phyloP scores from a whole-genome alignment of 2,113 vertebrate species.

The Aegithalos caudatus region DNA sequence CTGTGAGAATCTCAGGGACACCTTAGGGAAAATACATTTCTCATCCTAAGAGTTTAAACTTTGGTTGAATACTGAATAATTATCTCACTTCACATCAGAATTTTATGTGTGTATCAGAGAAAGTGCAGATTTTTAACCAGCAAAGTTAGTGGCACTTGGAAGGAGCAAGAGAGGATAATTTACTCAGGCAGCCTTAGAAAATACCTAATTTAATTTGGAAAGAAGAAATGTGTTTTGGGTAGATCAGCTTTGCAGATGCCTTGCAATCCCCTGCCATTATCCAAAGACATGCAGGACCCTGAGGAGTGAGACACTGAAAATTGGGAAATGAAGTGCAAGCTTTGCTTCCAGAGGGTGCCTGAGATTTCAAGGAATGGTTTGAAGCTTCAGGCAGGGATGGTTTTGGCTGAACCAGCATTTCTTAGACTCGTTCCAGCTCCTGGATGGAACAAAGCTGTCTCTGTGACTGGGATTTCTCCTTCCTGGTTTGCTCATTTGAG shows the following conservation, averaged over 20 bases:
- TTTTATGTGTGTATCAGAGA: not conserved
- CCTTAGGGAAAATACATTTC: not conserved
- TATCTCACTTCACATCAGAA: not conserved
- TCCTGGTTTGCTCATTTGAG: not conserved
- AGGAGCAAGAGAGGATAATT: not conserved
- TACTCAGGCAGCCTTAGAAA: not conserved
- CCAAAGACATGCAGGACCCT: fast-evolving
- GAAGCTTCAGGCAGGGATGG: not conserved
- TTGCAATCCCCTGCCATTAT: not conserved
- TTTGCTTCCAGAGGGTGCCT: not conserved
- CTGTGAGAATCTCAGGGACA: not conserved
- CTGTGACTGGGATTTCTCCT: not conserved
- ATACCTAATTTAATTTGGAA: not conserved
- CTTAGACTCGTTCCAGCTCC: not conserved
- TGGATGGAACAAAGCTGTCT: not conserved
- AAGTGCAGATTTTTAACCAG: not conserved
- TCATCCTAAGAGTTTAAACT: not conserved
- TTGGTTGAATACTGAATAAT: not conserved
- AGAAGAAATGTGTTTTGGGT: not conserved
- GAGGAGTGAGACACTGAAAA: not conserved
- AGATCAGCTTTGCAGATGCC: not conserved
- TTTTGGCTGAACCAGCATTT: not conserved
- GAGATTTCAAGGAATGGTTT: not conserved
- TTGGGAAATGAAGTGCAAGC: not conserved
- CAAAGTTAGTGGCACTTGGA: not conserved